Evolutionary conservation across 2,113 vertebrate genomes (phyloP).

Genomic region (Bos indicus): DNA sequence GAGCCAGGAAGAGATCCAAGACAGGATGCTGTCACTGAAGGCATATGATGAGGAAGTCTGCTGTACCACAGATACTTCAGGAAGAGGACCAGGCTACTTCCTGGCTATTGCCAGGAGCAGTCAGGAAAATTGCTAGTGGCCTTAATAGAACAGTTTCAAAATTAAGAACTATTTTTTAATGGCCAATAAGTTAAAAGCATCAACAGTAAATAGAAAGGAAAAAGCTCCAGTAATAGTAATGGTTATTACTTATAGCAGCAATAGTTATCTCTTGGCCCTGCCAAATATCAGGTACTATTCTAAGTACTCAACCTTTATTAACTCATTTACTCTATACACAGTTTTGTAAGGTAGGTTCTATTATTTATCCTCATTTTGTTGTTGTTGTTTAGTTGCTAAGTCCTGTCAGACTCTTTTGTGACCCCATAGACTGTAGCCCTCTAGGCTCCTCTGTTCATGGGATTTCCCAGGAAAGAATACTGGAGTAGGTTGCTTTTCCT

Average conservation of each 20-base stretch:
- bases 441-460: neutral
- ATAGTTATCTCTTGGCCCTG: neutral
- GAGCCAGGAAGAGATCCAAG: neutral
- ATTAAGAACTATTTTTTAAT: neutral
- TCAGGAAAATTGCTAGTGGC: neutral
- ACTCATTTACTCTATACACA: neutral
- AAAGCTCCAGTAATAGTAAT: neutral
- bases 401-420: neutral
- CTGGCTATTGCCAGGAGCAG: neutral
- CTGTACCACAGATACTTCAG: neutral
- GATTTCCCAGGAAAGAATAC: neutral
- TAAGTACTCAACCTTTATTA: neutral
- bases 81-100: neutral
- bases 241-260: neutral
- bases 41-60: neutral
- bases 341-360: neutral
- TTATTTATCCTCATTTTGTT: neutral
- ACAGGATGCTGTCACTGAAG: neutral
- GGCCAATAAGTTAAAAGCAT: neutral
- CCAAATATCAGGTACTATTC: neutral
- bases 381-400: neutral
- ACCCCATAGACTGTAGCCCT: neutral
- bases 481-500: neutral
- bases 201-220: neutral
- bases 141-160: neutral